phyloP scores from a whole-genome alignment of 2,888 invertebrate genomes.

The Drosophila neotestacea region DNA sequence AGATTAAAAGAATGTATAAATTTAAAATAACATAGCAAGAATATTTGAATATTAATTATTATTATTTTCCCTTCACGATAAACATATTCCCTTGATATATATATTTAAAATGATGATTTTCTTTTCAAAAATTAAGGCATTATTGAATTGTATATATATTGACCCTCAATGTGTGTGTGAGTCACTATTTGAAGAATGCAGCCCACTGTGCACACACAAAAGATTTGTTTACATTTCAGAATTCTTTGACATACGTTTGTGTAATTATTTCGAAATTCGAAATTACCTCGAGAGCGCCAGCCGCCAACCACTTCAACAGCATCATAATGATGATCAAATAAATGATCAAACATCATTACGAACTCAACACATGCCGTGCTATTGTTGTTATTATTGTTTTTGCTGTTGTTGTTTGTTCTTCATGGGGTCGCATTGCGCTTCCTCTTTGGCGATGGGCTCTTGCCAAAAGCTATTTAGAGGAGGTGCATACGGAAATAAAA shows the following conservation, averaged over 20 bases:
- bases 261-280: slow-evolving; percentile 76
- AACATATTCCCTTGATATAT: neutral
- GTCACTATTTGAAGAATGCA: slow-evolving; percentile 8
- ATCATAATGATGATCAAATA: slow-evolving; percentile 25
- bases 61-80: neutral
- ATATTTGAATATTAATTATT: no score
- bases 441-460: slow-evolving; percentile 73
- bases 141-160: slow-evolving; percentile 7
- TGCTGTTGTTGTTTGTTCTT: slow-evolving; percentile 53
- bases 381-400: slow-evolving; percentile 14
- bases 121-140: neutral
- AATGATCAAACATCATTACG: slow-evolving; percentile 47
- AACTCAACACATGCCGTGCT: slow-evolving; percentile 25
- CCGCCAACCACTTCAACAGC: slow-evolving; percentile 44
- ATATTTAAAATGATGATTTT: no score
- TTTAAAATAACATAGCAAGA: no score
- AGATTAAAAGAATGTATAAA: no score
- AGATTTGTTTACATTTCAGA: slow-evolving; percentile 58
- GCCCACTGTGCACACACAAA: slow-evolving; percentile 39
- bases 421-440: slow-evolving; percentile 63
- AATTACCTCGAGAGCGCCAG: slow-evolving; percentile 62
- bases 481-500: slow-evolving; percentile 74
- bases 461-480: slow-evolving; percentile 77
- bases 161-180: slow-evolving; percentile 16
- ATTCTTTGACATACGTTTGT: slow-evolving; percentile 60